phyloP scores from a whole-genome alignment of 1,140 invertebrate genomes.

The Caenorhabditis briggsae region DNA sequence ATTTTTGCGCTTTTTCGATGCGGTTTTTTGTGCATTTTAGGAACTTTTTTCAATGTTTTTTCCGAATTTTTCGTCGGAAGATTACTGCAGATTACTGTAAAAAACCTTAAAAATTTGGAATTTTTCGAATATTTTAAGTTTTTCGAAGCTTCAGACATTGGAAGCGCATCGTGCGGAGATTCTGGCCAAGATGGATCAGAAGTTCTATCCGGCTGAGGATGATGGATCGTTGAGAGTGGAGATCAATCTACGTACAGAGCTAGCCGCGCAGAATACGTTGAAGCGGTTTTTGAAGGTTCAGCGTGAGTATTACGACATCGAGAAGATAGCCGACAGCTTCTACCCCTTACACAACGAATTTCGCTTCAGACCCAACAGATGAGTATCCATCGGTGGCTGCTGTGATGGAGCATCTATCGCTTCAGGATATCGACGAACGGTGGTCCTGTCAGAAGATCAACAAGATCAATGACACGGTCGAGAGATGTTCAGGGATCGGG shows the following conservation, averaged over 20 bases:
- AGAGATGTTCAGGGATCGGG: background rate
- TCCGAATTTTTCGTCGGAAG: too few relatives aligned
- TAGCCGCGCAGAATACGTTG: background rate
- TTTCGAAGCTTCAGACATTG: background rate
- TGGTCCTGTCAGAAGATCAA: conserved; percentile 6
- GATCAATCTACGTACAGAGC: background rate
- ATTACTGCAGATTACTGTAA: too few relatives aligned
- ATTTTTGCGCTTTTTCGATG: too few relatives aligned
- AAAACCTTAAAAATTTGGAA: too few relatives aligned
- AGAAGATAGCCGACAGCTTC: too few relatives aligned
- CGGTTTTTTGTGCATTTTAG: too few relatives aligned
- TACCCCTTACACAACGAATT: too few relatives aligned
- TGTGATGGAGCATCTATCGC: background rate
- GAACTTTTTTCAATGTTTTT: too few relatives aligned
- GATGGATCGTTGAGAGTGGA: background rate
- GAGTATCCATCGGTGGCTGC: conserved; percentile 30
- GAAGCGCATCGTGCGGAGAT: conserved; percentile 3
- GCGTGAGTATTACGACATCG: too few relatives aligned
- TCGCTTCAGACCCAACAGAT: conserved; percentile 1
- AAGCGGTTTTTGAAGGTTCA: background rate
- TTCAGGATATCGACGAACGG: conserved; percentile 18
- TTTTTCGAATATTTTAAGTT: too few relatives aligned
- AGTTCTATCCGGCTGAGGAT: conserved; percentile 42
- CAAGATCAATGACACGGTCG: background rate
- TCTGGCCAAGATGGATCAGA: background rate